Conservation (phyloP, 2,797 vertebrate species). For the Manis crassicaudata region DNA sequence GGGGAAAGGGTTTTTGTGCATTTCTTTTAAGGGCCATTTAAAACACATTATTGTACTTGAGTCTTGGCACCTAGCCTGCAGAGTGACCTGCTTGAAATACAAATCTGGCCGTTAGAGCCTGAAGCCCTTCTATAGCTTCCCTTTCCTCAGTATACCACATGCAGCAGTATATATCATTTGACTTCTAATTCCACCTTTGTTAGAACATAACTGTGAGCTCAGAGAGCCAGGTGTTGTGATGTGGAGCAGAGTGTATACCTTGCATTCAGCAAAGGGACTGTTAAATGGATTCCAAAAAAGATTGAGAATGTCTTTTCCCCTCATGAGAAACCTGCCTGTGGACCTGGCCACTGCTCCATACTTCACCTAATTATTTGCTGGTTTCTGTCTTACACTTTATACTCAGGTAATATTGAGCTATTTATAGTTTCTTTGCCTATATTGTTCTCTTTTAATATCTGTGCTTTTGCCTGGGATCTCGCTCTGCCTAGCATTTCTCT, state of each 20-base stretch:
- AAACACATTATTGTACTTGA: background rate
- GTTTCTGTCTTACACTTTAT: background rate
- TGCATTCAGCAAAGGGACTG: background rate
- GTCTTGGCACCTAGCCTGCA: background rate
- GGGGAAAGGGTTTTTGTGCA: background rate
- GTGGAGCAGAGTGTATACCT: background rate
- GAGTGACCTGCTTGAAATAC: background rate
- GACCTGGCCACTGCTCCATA: background rate
- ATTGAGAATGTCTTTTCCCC: slow-evolving; percentile 13
- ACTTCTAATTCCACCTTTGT: background rate
- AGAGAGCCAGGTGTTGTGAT: background rate
- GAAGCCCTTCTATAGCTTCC: background rate
- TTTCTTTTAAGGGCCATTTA: background rate
- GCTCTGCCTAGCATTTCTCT: background rate
- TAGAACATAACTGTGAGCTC: background rate
- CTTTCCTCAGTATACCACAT: background rate
- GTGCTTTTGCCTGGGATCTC: background rate
- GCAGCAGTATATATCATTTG: background rate
- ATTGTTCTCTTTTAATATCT: slow-evolving; percentile 25
- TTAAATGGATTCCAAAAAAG: background rate
- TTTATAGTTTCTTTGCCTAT: background rate
- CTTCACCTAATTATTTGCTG: background rate
- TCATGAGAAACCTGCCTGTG: background rate
- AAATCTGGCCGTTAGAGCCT: background rate
- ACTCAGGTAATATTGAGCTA: background rate